Base-by-base conservation (phyloP, 2,797 vertebrate species). In the Melanotaenia maccullochi region DNA sequence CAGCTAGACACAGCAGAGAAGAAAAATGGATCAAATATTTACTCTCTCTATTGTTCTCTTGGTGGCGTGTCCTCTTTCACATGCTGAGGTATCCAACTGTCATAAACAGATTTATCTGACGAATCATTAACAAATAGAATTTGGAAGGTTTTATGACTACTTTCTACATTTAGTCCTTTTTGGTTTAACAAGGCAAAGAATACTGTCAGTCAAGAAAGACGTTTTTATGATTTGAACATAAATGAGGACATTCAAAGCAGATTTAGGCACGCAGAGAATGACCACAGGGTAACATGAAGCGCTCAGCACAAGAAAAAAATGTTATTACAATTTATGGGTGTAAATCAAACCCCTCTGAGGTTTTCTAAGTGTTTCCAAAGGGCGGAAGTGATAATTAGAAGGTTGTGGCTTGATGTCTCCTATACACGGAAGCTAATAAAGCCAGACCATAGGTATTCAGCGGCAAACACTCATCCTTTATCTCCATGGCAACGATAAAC, bases 21-120 rank as follows among this genome's bases (percentile, higher is more conserved):
- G 87, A 90, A 87, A 92, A 89, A 90, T 76, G 68, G 85, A 79
- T 85, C 88, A 93, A 94, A 94, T 94, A 94, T 94, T 94, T 95
- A 93, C 88, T 87, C 78, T 78, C 44, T 12, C 82, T 85, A 94
- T 94, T 94, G 92, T 93, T 93, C 84, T 90, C 67, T 5, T 16
- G 57, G 80, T 89, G 82, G 81, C 75, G 78, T 85, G 66, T 81
- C 81, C 75, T 75, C 67, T 63, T 84, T 88, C 87, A 72, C 87
- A 82, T 81, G 68, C 79, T 59, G 86, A 81, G 79, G 63, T 77
- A 79, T 84, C 81, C 76, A 69, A 71, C 44, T 68, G 65, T 82
- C 68, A 78, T 84, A 91, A 90, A 91, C 83, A 87, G 69, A 79
- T 76, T 81, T 76, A 79, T 76, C 66, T 40, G 72, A 85, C 24